Conservation (phyloP, 2,113 vertebrate species). For the Odobenus rosmarus region DNA sequence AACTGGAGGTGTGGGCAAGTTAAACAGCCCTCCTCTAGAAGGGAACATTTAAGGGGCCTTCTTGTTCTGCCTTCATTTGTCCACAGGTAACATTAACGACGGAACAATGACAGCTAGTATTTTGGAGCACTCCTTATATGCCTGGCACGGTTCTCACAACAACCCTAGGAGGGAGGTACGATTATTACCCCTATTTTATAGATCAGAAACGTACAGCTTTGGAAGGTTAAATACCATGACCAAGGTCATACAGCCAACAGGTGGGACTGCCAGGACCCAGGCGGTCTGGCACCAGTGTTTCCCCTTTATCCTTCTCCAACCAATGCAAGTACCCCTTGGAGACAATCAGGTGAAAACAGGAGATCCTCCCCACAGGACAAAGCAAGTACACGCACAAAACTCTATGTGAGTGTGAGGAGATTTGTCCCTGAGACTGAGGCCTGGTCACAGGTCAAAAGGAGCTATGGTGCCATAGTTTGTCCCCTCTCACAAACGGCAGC, state of each 20-base stretch:
- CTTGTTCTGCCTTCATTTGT: background rate
- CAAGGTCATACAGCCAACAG: background rate
- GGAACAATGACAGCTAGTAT: background rate
- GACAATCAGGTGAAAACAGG: background rate
- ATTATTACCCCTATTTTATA: background rate
- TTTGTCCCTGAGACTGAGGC: background rate
- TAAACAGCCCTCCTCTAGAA: background rate
- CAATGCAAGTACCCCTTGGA: background rate
- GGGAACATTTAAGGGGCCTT: background rate
- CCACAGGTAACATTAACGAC: background rate
- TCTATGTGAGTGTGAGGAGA: background rate
- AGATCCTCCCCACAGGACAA: background rate
- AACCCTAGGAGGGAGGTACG: background rate
- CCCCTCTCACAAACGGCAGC: background rate
- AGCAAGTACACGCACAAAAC: background rate
- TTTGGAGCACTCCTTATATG: background rate
- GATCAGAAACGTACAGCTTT: background rate
- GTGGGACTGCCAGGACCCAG: background rate
- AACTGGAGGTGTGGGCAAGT: background rate
- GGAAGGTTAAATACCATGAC: background rate
- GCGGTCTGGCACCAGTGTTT: background rate
- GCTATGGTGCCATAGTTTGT: background rate
- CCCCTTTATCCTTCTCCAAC: background rate
- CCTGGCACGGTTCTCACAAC: background rate
- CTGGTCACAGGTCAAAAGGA: background rate